phyloP scores from a whole-genome alignment of 2,888 invertebrate genomes.

The Drosophila eohydei region DNA sequence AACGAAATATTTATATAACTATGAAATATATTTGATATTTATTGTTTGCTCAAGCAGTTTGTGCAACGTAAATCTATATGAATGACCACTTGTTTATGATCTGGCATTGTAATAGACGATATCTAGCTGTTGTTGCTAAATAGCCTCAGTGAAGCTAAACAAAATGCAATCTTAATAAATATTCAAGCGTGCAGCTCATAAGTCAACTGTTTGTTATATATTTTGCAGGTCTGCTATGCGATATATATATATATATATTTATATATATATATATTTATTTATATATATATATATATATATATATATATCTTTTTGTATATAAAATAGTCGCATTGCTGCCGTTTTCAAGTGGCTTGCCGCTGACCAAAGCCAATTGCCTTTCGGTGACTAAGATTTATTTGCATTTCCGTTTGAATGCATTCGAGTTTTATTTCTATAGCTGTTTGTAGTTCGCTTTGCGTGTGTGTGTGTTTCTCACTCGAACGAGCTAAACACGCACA shows the following conservation, averaged over 20 bases:
- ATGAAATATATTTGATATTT: slow-evolving; percentile 5
- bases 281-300: not conserved
- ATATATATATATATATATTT: not conserved
- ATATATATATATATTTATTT: not conserved
- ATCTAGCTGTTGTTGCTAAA: slow-evolving; percentile 25
- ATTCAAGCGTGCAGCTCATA: slow-evolving; percentile 25
- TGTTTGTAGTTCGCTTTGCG: slow-evolving; percentile 28
- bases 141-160: slow-evolving; percentile 22
- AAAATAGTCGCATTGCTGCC: slow-evolving; percentile 28
- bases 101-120: slow-evolving; percentile 22
- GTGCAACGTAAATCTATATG: slow-evolving; percentile 6
- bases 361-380: slow-evolving; percentile 75
- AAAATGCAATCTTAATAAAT: slow-evolving; percentile 42
- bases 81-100: slow-evolving; percentile 13
- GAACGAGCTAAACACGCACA: slow-evolving; percentile 54
- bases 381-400: slow-evolving; percentile 75
- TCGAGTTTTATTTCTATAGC: slow-evolving; percentile 63
- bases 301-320: slow-evolving; percentile 1
- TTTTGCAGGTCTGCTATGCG: not conserved
- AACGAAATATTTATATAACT: not conserved
- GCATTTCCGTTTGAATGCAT: slow-evolving; percentile 74
- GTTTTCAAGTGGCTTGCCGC: slow-evolving; percentile 39
- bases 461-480: slow-evolving; percentile 15
- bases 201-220: slow-evolving; percentile 29
- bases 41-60: slow-evolving; percentile 3